A percentile compares a stretch with the other conserved stretches of the same genome.
Conservation (phyloP, 2,888 invertebrate genomes). For the Chymomyza caudatula region DNA sequence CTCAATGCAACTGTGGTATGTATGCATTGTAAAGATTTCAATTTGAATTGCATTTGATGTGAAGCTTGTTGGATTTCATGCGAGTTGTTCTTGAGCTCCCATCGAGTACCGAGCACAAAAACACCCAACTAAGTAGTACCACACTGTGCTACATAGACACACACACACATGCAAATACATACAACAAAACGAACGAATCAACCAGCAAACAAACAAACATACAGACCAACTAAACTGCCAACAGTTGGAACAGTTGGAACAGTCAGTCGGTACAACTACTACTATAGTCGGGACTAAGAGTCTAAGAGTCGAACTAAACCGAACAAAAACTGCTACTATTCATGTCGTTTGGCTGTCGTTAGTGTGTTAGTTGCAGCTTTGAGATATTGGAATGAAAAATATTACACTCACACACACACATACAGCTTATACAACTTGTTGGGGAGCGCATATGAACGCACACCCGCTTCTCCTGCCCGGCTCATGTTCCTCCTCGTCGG, state of each 20-base stretch:
- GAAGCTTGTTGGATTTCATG: conserved; percentile 47
- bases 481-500: neutral
- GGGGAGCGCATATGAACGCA: neutral
- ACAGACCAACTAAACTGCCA: neutral
- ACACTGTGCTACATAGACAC: neutral
- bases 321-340: conserved; percentile 9
- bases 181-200: neutral
- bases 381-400: conserved; percentile 4
- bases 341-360: conserved; percentile 6
- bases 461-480: no score
- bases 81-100: conserved; percentile 10
- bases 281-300: no score
- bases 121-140: conserved; percentile 8
- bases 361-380: conserved; percentile 9
- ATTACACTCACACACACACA: neutral
- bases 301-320: neutral
- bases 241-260: neutral
- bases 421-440: neutral
- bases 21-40: conserved; percentile 54
- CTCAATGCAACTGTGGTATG: conserved; percentile 7
- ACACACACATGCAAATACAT: no score
- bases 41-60: conserved; percentile 61
- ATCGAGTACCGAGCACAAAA: neutral
- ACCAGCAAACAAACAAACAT: neutral
- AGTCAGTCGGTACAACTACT: no score